Conservation (phyloP, 1,140 invertebrate species). For the Physella acuta region DNA sequence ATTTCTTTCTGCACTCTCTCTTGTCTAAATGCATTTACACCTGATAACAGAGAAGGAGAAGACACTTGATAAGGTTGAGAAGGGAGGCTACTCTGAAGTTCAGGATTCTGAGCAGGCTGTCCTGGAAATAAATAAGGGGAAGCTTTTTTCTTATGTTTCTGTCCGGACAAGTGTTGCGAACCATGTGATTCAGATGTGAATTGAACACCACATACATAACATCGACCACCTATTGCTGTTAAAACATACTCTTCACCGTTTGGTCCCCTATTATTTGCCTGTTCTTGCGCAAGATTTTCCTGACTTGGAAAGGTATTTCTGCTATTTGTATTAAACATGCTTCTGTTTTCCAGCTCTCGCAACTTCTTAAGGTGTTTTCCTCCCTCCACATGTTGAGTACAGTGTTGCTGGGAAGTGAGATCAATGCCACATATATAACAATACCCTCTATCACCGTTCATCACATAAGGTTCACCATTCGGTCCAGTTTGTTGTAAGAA, state of each 20-base stretch:
- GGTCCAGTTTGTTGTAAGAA: slow-evolving; percentile 4
- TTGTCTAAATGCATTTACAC: no score
- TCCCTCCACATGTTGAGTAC: slow-evolving; percentile 38
- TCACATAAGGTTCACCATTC: slow-evolving; percentile 14
- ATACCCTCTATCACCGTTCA: slow-evolving; percentile 29
- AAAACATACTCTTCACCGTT: slow-evolving; percentile 25
- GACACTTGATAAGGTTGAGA: no score
- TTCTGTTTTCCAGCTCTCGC: background rate
- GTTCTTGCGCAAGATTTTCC: background rate
- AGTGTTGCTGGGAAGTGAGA: slow-evolving; percentile 37
- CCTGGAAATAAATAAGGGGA: no score
- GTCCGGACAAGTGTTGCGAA: slow-evolving; percentile 35
- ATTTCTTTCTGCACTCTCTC: no score
- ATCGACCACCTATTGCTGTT: slow-evolving; percentile 31
- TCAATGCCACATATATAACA: slow-evolving; percentile 41
- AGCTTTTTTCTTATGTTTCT: slow-evolving; percentile 31
- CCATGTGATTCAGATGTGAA: slow-evolving; percentile 35
- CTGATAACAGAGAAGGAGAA: no score
- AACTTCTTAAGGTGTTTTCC: slow-evolving; percentile 30
- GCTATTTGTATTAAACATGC: background rate
- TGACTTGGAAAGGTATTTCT: background rate
- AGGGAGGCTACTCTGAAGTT: no score
- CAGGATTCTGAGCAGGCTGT: no score
- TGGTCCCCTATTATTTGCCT: background rate
- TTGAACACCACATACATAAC: slow-evolving; percentile 37